Percentiles rank a stretch among this genome's conserved stretches.
Conservation (phyloP, 2,888 invertebrate species). For the Mythimna lalbum region DNA sequence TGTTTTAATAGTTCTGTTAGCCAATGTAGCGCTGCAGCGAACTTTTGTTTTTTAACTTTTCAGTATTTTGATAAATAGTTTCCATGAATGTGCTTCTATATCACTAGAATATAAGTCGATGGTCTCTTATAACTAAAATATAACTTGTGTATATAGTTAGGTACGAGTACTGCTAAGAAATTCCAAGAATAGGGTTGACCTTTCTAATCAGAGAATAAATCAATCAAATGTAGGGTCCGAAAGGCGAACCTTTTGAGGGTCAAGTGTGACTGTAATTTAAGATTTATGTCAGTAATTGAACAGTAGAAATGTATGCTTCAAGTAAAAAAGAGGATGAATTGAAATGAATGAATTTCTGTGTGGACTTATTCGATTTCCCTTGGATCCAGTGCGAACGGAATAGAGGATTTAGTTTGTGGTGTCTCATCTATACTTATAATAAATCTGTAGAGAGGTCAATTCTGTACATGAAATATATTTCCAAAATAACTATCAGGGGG, state of each 20-base stretch:
- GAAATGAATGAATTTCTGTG: neutral
- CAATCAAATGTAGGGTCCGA: slow-evolving; percentile 20
- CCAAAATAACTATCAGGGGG: no score
- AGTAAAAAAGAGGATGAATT: slow-evolving; percentile 1
- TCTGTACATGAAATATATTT: no score
- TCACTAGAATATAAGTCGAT: no score
- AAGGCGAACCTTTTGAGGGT: slow-evolving; percentile 1
- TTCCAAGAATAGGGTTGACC: slow-evolving; percentile 10
- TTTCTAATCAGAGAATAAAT: slow-evolving; percentile 12
- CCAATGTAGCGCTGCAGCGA: no score
- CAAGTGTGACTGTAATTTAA: slow-evolving; percentile 11
- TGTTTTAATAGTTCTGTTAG: no score
- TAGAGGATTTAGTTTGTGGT: slow-evolving; percentile 9
- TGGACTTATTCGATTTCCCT: slow-evolving; percentile 25
- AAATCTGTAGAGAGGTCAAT: no score
- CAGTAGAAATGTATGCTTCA: neutral
- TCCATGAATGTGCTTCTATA: no score
- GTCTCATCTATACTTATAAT: no score
- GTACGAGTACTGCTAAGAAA: neutral
- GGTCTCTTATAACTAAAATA: no score
- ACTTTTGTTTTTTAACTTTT: no score
- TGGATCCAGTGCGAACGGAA: neutral
- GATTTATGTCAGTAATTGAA: slow-evolving; percentile 18
- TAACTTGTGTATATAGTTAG: no score
- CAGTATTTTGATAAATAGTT: no score